phyloP scores from a whole-genome alignment of 2,888 invertebrate species.

The Coremacera marginata region DNA sequence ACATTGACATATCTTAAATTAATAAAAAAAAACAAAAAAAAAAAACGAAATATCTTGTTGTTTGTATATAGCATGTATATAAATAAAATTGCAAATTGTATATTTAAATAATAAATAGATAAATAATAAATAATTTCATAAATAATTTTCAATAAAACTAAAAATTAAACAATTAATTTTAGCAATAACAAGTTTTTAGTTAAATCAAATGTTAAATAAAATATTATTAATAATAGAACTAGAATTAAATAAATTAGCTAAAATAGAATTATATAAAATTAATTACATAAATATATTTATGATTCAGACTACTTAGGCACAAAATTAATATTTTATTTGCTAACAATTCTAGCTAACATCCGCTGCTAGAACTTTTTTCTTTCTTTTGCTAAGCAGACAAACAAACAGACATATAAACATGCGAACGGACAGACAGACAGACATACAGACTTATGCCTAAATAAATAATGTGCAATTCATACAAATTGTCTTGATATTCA shows the following conservation, averaged over 20 bases:
- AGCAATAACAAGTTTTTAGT: conserved; percentile 54
- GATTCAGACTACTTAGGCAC: conserved; percentile 61
- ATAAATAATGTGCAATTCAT: no score
- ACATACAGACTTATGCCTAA: no score
- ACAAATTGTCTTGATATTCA: no score
- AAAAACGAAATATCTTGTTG: background rate
- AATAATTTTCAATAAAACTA: conserved; percentile 62
- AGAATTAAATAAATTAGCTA: conserved; percentile 56
- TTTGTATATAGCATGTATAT: no score
- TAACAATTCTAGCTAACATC: no score
- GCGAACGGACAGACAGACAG: background rate
- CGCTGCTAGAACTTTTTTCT: no score
- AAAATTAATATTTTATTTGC: conserved; percentile 38
- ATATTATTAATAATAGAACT: conserved; percentile 48
- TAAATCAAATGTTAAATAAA: conserved; percentile 53
- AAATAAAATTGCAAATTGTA: conserved; percentile 14
- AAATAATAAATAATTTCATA: conserved; percentile 53
- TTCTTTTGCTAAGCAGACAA: background rate
- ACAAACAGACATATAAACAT: background rate
- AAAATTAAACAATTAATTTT: conserved; percentile 50
- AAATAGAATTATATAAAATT: conserved; percentile 42
- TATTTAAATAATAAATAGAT: conserved; percentile 15
- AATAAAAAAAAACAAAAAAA: background rate
- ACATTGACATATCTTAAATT: background rate
- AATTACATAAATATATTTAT: conserved; percentile 48